A percentile compares a stretch with the other conserved stretches of the same genome.
Conservation (phyloP, 2,113 vertebrate species). For the Electrona antarctica region DNA sequence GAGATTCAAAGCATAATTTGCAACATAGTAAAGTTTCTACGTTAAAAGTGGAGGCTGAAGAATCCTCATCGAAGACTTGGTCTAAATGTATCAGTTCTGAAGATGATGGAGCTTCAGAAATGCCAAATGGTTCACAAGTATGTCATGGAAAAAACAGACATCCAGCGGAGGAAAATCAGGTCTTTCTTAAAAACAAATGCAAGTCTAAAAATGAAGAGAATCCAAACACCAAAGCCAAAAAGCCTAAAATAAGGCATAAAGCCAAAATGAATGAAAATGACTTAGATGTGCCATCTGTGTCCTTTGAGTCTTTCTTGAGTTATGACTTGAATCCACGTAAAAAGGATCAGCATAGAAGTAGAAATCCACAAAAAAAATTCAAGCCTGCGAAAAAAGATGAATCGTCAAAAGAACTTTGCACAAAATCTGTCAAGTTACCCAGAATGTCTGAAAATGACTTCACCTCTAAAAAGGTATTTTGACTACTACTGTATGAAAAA, state of each 20-base stretch:
- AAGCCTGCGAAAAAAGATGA: conserved; percentile 40
- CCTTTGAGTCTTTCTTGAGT: conserved; percentile 87
- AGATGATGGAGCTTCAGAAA: conserved; percentile 11
- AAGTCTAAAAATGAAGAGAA: conserved; percentile 16
- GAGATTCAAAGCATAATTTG: conserved; percentile 33
- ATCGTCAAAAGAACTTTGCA: background rate
- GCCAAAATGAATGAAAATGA: conserved; percentile 37
- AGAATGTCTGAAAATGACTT: background rate
- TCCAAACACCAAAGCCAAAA: conserved; percentile 42
- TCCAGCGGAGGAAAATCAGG: background rate
- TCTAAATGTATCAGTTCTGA: conserved; percentile 1
- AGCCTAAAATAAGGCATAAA: conserved; percentile 22
- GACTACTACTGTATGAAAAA: background rate
- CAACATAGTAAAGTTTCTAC: conserved; percentile 22
- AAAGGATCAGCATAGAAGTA: conserved; percentile 58
- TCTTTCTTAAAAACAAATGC: background rate
- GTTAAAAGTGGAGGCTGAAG: background rate
- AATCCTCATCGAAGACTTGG: background rate
- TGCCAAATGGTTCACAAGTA: conserved; percentile 4
- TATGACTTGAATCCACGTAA: conserved; percentile 75
- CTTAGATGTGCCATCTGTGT: conserved; percentile 71
- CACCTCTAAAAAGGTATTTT: conserved; percentile 65
- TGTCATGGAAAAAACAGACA: conserved; percentile 39
- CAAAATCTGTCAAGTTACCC: conserved; percentile 1
- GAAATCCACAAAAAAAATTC: conserved; percentile 46